Conservation (phyloP, 2,113 vertebrate genomes). For the Callipepla squamata region DNA sequence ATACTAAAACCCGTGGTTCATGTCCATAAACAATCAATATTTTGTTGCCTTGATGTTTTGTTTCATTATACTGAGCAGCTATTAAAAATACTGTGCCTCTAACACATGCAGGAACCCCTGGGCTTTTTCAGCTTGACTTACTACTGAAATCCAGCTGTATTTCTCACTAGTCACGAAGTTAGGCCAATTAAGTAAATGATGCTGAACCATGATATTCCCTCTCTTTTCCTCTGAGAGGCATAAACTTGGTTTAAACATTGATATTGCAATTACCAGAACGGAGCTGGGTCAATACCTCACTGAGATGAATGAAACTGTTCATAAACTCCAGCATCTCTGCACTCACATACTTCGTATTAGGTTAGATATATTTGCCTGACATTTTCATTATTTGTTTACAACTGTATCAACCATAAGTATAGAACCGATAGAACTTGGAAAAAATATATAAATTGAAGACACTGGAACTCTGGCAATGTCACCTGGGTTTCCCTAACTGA, state of each 20-base stretch:
- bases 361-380: not conserved
- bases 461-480: not conserved
- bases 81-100: not conserved
- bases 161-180: not conserved
- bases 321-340: not conserved
- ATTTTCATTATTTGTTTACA: not conserved
- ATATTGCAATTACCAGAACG: not conserved
- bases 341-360: not conserved
- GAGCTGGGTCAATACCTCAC: not conserved
- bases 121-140: not conserved
- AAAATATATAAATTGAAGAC: not conserved
- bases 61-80: not conserved
- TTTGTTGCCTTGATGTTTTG: not conserved
- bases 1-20: not conserved
- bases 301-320: not conserved
- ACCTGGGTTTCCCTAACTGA: not conserved
- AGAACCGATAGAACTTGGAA: not conserved
- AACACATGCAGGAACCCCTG: not conserved
- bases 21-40: not conserved
- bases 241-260: not conserved
- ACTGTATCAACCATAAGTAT: not conserved
- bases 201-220: not conserved
- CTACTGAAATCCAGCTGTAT: not conserved
- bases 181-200: not conserved
- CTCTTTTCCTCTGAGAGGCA: not conserved